A percentile compares a stretch with the other conserved stretches of the same genome.
Conservation (phyloP, 2,797 vertebrate species). For the Tapera naevia region DNA sequence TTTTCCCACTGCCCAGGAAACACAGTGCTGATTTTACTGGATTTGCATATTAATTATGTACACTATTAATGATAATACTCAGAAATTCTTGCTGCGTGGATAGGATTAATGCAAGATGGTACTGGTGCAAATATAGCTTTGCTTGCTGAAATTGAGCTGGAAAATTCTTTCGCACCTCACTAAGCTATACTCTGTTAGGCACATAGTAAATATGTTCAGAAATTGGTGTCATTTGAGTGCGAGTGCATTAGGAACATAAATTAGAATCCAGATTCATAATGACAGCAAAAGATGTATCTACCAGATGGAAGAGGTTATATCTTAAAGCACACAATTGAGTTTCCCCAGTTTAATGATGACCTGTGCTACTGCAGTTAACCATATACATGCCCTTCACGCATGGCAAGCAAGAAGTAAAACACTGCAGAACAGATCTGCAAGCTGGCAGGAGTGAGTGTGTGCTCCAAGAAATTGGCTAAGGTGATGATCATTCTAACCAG, state of each 20-base stretch:
- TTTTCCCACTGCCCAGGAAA: not conserved
- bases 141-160: not conserved
- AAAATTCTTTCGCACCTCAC: conserved; percentile 4
- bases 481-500: not conserved
- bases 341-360: not conserved
- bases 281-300: not conserved
- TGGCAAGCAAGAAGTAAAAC: not conserved
- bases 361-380: not conserved
- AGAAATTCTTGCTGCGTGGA: conserved; percentile 31
- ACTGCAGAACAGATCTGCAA: not conserved
- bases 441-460: not conserved
- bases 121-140: conserved; percentile 31
- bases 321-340: not conserved
- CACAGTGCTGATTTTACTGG: not conserved
- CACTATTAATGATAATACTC: not conserved
- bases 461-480: not conserved
- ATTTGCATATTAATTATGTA: not conserved
- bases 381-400: not conserved
- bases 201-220: not conserved
- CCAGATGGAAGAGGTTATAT: not conserved
- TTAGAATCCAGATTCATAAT: not conserved
- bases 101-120: conserved; percentile 51
- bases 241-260: not conserved
- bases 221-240: conserved; percentile 17
- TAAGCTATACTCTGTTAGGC: not conserved